Evolutionary conservation across 2,888 invertebrate species (phyloP), one percentile per base, ranked within the genome.

Genomic region (Drosophila fungiperda): DNA sequence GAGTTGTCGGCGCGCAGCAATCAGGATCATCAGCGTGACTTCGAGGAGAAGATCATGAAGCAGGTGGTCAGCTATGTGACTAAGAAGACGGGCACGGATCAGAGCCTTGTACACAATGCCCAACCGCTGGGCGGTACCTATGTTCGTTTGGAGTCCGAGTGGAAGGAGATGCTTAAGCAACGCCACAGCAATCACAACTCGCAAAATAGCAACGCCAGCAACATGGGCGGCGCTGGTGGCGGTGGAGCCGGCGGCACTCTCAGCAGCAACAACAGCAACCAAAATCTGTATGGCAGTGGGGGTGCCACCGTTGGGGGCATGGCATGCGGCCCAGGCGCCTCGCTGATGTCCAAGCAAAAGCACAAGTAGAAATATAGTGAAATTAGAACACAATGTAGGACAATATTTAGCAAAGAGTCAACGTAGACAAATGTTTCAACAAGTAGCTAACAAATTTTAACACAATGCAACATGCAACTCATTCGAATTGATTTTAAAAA

Each of bases 1-100:
- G 96, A 96, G 80, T 93, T 96, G 65, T 96, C 97, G 0, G 96
- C 97, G 6, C 95, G 97, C 80, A 97, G 96, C 89, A 98, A 98
- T 93, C 97, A 98, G 92, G 97, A 98, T 92, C 96, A 97, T 87
- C 98, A 97, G 92, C 94, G 98, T 7, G 96, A 97, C 70, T 96
- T 95, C 90, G 97, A 98, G 92, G 97, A 97, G 93, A 95, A 95
- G 76, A 95, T 96, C 1, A 95, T 96, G 79, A 94, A 95, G 59
- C 92, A 93, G 64, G 92, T 93, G n/a, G 78, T 91, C 42, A 78
- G 87, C 29, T 87, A 92, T 78, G 92, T 93, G 29, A 86, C 87
- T 40, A 93, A 93, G 53, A 93, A 92, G 73, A 92, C 91, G 0
- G 92, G 91, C 15, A 83, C 85, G 20, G 93, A 93, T 53, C 83